Base-by-base conservation (phyloP, 2,797 vertebrate species). In the Xenopus petersii region DNA sequence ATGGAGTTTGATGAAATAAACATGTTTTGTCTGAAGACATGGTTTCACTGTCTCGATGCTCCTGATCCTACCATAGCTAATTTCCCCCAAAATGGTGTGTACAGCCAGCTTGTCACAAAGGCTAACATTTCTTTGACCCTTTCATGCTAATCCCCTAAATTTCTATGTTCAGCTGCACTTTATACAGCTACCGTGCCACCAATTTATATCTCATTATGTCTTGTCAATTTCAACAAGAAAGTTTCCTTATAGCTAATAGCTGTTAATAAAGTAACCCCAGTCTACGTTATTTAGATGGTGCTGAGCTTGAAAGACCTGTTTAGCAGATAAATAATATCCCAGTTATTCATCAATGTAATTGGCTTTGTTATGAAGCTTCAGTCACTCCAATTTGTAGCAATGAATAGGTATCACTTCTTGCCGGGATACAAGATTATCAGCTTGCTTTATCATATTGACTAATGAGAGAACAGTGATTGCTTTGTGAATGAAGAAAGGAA, bases 371-470 rank as follows among this genome's bases (percentile, higher is more conserved):
- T 2, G 21, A 26, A 67, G 64, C 49, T 51, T 67, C 64, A 67
- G 47, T 47, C 64, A 67, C 46, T 30, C 26, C 12, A 47, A 67
- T 67, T 12, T 67, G 64, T 51, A 48, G 12, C 9, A 16, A 33
- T 55, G 49, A 33, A 21, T 67, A 67, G n/a, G 64, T 67, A 63
- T 63, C 61, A 63, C 61, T 63, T 63, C 12, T 30, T 63, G 17
- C 54, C 26, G 4, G 36, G 64, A 48, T 24, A 48, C 36, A 42
- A 46, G 64, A 26, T 67, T 54, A 67, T 67, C 64, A 67, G 47
- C n/a, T 67, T 47, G 46, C 21, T 26, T 67, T 67, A 67, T 67
- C 64, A 51, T 21, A 47, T 67, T 67, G 64, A 65, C n/a, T 65
- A 48, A 65, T 65, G 42, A 30, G 26, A n/a, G 48, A 12, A 67